Evolutionary conservation across 2,888 invertebrate genomes (phyloP), one percentile per base, ranked within the genome.

Genomic region (Hemicrepidius hirtus): DNA sequence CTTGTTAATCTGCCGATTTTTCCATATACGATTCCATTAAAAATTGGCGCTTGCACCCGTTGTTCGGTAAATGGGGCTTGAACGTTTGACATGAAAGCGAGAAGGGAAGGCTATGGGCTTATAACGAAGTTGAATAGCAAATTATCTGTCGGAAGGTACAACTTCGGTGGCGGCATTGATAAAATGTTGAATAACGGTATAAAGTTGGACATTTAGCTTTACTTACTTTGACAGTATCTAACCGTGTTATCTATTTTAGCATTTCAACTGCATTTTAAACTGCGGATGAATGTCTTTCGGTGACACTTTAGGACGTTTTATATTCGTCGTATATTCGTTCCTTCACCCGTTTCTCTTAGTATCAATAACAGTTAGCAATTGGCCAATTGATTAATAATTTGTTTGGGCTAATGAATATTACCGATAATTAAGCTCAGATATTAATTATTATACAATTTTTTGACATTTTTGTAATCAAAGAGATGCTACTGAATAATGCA

Each of bases 111-210:
- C 60, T 60, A 24, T 59, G 44, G 21, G 60, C 40, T 44, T 60
- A 60, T 60, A 60, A 37, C 44, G 21, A 59, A 59, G 59, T 40
- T 59, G 44, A 60, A 60, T 60, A 60, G 44, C 44, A 44, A 60
- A 60, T 60, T 60, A 60, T 60, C 60, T 60, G 60, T 60, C 60
- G 44, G 44, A 40, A 28, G 60, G 41, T 57, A 40, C 37, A 57
- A 57, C 37, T 57, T 57, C 20, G 57, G 57, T 35, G 16, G 57
- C 37, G 40, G 57, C 57, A 57, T 57, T 57, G 57, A 57, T 57
- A 57, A 57, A 57, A 57, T 57, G 57, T 35, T 57, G 57, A 57
- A 57, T 57, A 57, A 57, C 35, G 57, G 37, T n/a, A 6, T 20
- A 37, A 57, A 57, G 57, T 57, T 57, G 57, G 57, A 57, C 57